phyloP scores from a whole-genome alignment of 2,797 vertebrate species.

The Myoxocephalus aenaeus region DNA sequence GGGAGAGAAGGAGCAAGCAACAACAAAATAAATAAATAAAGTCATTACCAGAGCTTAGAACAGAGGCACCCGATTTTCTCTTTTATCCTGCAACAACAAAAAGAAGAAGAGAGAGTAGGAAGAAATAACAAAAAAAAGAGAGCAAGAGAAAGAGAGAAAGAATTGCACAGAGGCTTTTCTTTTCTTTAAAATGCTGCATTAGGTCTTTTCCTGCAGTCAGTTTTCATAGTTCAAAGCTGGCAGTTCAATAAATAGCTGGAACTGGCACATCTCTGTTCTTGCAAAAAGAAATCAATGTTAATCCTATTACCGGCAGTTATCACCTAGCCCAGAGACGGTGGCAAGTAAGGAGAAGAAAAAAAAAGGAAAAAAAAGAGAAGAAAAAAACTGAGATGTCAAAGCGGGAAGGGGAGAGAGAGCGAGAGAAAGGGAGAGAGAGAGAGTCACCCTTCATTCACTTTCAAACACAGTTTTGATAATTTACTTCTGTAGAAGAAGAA shows the following conservation, averaged over 20 bases:
- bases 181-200: constrained; percentile 95
- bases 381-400: constrained; percentile 96
- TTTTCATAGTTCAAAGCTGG: constrained; percentile 99
- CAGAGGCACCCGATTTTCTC: constrained; percentile 89
- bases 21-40: constrained; percentile 87
- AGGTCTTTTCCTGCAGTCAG: constrained; percentile 92
- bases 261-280: constrained; percentile 99
- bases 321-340: constrained; percentile 99
- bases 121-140: constrained; percentile 88
- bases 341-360: constrained; percentile 89
- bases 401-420: constrained; percentile 87
- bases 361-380: constrained; percentile 82
- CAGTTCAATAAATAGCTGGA: constrained; percentile 99
- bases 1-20: constrained; percentile 2
- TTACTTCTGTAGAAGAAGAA: constrained; percentile 89
- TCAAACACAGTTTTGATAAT: constrained; percentile 99
- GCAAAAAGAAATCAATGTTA: constrained; percentile 99
- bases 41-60: constrained; percentile 95
- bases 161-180: constrained; percentile 92
- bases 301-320: constrained; percentile 99
- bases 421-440: constrained; percentile 73
- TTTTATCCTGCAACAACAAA: constrained; percentile 93
- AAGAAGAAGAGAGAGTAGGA: constrained; percentile 83
- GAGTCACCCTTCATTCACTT: constrained; percentile 97
- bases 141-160: constrained; percentile 83